Base-by-base conservation (phyloP, 2,113 vertebrate genomes). In the Phycodurus eques region DNA sequence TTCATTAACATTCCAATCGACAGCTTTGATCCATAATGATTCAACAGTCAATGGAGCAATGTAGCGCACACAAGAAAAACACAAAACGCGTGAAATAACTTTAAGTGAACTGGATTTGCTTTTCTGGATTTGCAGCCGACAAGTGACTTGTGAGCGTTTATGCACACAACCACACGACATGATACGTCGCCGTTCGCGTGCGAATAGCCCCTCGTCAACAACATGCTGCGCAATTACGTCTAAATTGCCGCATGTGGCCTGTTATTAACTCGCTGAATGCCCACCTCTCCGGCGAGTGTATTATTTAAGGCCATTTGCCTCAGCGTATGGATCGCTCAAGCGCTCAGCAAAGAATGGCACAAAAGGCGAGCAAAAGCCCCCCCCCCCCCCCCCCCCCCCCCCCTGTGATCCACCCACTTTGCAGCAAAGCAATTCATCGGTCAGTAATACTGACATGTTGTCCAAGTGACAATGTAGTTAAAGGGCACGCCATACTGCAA, bases 261-360 rank as follows among this genome's bases (percentile, higher is more conserved):
- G 64, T 66, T 66, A 66, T 66, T 66, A 66, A 66, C 64, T 49
- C n/a, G 44, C 43, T 66, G 44, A 66, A 66, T 66, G 64, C 22
- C 44, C 43, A 66, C 64, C 44, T 31, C 64, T 49, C 2, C 31
- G 64, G 43, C 42, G 47, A 66, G 22, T 6, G 64, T 66, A 66
- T 66, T 49, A 66, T 66, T 66, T 46, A 66, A 27, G 44, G 22
- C 22, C 64, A 66, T 66, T 66, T 66, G 44, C n/a, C 64, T 46
- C 43, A 14, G n/a, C 64, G 13, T 66, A 66, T 66, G 22, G 64
- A 66, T 66, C 44, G 64, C 64, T 66, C 22, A 15, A 14, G 44
- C 43, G 31, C 44, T 35, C n/a, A 1, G 5, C n/a, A 47, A 66
- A 66, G n/a, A 66, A 66, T 47, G 64, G 44, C 14, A 66, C 64